These are phyloP conservation scores for Dendrocincla fuliginosa DNA, from an alignment of 2,797 vertebrate genomes.

Conservation along the genomic window DNA sequence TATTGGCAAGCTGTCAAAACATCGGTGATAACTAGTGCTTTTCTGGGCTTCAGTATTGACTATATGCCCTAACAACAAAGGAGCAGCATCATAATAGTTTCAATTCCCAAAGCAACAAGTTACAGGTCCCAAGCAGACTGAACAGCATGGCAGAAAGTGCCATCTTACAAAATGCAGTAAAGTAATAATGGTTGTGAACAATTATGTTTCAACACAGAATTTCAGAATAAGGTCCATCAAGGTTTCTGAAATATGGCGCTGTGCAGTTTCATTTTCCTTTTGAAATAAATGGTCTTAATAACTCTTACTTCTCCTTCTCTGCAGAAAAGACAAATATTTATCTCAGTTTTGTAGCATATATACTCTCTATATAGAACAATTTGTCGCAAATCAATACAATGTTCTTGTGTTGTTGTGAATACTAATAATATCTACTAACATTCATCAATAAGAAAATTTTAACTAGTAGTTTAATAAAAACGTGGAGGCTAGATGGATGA, in stretches of 20 bases:
- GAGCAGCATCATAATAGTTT: conserved; percentile 28
- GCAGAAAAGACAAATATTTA: conserved; percentile 2
- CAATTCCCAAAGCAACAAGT: background rate
- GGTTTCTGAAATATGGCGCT: conserved; percentile 31
- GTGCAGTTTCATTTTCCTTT: conserved; percentile 38
- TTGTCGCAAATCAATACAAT: background rate
- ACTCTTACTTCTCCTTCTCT: conserved; percentile 20
- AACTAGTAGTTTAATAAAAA: background rate
- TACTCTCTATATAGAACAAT: background rate
- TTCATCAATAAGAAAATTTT: background rate
- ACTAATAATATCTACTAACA: background rate
- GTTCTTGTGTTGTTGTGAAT: background rate
- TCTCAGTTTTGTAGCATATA: conserved; percentile 32
- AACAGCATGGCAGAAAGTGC: background rate
- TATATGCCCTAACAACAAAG: conserved; percentile 31
- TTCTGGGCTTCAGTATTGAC: conserved; percentile 42
- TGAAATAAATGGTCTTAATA: conserved; percentile 58
- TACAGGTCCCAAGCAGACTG: background rate
- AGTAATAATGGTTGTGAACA: conserved; percentile 34
- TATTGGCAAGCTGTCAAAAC: conserved; percentile 49
- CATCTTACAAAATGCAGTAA: background rate
- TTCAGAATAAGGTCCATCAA: conserved; percentile 30
- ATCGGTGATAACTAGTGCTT: conserved; percentile 25
- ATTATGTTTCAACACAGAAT: conserved; percentile 15
- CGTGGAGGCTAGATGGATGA: background rate